phyloP scores from a whole-genome alignment of 2,113 vertebrate genomes.

The Opisthocomus hoazin region DNA sequence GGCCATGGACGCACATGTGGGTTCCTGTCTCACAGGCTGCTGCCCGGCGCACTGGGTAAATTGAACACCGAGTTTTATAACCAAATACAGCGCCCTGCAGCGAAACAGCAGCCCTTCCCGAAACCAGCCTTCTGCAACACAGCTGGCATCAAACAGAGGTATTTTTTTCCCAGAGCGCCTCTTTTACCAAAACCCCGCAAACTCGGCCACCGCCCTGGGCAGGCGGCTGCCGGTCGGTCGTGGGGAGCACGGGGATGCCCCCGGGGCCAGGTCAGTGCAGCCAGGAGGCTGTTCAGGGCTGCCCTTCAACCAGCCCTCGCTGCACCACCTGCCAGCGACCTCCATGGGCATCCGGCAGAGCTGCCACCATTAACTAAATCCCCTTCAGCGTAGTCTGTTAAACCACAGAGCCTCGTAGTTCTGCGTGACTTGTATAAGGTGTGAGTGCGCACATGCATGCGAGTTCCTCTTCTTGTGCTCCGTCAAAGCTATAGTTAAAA shows the following conservation, averaged over 20 bases:
- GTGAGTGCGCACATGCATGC: accelerated
- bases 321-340: background rate
- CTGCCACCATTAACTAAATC: background rate
- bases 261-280: accelerated
- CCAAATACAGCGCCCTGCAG: background rate
- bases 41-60: accelerated
- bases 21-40: background rate
- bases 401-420: background rate
- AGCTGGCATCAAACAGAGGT: background rate
- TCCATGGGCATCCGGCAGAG: background rate
- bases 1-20: accelerated
- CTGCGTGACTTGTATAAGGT: background rate
- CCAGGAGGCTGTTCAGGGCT: background rate
- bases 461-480: background rate
- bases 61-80: background rate
- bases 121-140: background rate
- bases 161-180: background rate
- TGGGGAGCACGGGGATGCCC: accelerated
- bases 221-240: accelerated
- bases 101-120: background rate
- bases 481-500: background rate
- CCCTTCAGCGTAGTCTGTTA: background rate
- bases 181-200: background rate
- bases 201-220: accelerated
- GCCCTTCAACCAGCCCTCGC: background rate